These are phyloP conservation scores for Enoplosus armatus DNA, from an alignment of 2,797 vertebrate species.

Conservation along the genomic window DNA sequence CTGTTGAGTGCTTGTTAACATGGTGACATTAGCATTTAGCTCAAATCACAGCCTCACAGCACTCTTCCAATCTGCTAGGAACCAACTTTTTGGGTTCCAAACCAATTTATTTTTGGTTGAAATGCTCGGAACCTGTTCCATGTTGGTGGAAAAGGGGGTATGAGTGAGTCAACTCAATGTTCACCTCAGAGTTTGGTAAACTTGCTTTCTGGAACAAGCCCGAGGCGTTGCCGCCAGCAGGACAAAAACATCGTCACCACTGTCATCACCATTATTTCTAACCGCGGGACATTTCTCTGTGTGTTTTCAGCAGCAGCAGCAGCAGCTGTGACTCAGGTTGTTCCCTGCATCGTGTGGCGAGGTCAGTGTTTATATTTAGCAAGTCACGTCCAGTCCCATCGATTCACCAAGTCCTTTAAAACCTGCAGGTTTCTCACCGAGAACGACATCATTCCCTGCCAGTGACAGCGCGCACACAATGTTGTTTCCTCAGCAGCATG, in stretches of 20 bases:
- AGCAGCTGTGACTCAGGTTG: conserved; percentile 38
- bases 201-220: not conserved
- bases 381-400: conserved; percentile 14
- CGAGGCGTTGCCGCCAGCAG: not conserved
- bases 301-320: not conserved
- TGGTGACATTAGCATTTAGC: too few species aligned
- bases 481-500: not conserved
- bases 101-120: too few species aligned
- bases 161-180: too few species aligned
- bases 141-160: too few species aligned
- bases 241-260: conserved; percentile 5
- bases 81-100: too few species aligned
- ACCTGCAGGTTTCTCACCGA: conserved; percentile 17
- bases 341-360: conserved; percentile 23
- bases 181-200: not conserved
- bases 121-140: too few species aligned
- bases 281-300: conserved; percentile 4
- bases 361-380: conserved; percentile 42
- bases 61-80: too few species aligned
- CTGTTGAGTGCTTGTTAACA: too few species aligned
- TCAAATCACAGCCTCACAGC: too few species aligned
- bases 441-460: not conserved
- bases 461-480: not conserved
- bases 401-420: conserved; percentile 20
- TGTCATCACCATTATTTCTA: conserved; percentile 10